Conservation (phyloP, 1,140 invertebrate species). For the Kradibia gibbosae region DNA sequence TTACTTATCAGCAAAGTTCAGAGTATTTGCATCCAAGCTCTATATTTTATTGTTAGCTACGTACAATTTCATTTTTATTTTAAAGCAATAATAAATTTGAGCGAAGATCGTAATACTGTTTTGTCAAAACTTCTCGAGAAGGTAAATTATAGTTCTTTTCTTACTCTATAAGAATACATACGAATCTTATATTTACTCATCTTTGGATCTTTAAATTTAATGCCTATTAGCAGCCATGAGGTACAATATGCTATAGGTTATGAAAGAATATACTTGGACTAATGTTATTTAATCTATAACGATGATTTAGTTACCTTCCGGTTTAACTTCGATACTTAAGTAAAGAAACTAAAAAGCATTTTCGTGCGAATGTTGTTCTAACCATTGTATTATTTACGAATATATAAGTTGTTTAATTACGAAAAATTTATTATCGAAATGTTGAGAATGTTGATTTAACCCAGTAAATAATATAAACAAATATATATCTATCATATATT, state of each 20-base stretch:
- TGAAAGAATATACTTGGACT: slow-evolving; percentile 5
- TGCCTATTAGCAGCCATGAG: background rate
- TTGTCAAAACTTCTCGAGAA: background rate
- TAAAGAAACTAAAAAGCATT: background rate
- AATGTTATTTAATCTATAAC: background rate
- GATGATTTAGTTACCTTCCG: background rate
- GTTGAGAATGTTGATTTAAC: background rate
- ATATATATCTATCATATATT: background rate
- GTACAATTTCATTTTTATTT: background rate
- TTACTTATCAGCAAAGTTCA: background rate
- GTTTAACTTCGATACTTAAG: background rate
- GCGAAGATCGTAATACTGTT: background rate
- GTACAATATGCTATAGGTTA: slow-evolving; percentile 22
- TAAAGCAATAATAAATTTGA: background rate
- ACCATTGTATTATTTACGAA: too few species aligned
- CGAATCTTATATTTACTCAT: background rate
- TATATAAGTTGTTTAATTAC: too few species aligned
- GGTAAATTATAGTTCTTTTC: slow-evolving; percentile 3
- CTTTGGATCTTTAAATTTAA: background rate
- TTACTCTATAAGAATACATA: background rate
- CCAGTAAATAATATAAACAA: background rate
- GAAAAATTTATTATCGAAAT: background rate
- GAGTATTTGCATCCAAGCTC: background rate
- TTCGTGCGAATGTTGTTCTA: too few species aligned
- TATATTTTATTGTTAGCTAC: background rate